These are phyloP conservation scores for Dusona sp. DNA, from an alignment of 2,888 invertebrate genomes.

Conservation along the genomic window DNA sequence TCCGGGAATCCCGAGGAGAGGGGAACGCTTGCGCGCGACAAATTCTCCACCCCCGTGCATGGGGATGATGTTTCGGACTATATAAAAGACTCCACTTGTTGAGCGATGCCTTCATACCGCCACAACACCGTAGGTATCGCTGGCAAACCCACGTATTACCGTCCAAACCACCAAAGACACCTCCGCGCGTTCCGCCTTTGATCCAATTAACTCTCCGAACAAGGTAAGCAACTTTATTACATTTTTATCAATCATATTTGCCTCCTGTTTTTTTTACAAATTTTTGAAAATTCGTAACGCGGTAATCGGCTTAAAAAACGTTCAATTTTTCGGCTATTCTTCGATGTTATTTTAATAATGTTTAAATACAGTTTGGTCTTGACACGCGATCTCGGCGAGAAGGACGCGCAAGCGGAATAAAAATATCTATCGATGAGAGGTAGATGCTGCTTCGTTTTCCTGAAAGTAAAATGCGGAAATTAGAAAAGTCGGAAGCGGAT, in stretches of 20 bases:
- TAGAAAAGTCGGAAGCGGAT: conserved; percentile 84
- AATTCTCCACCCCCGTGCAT: conserved; percentile 56
- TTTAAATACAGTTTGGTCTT: background rate
- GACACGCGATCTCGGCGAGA: background rate
- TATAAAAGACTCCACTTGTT: conserved; percentile 85
- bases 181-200: background rate
- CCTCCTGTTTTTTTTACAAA: background rate
- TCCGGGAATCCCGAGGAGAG: conserved; percentile 26
- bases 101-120: conserved; percentile 81
- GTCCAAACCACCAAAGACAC: conserved; percentile 53
- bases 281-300: background rate
- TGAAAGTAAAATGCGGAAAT: conserved; percentile 82
- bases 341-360: background rate
- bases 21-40: conserved; percentile 77
- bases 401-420: background rate
- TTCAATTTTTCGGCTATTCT: background rate
- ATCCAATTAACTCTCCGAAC: background rate
- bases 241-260: background rate
- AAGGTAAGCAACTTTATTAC: background rate
- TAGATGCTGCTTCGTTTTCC: conserved; percentile 60
- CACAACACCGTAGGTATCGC: conserved; percentile 78
- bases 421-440: conserved; percentile 26
- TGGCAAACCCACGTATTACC: conserved; percentile 65
- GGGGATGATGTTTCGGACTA: conserved; percentile 71
- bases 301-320: too few relatives aligned